Percentiles rank a stretch among this genome's conserved stretches.
These are phyloP conservation scores for Neomicropteryx cornuta DNA, from an alignment of 1,140 invertebrate species.

Conservation along the genomic window DNA sequence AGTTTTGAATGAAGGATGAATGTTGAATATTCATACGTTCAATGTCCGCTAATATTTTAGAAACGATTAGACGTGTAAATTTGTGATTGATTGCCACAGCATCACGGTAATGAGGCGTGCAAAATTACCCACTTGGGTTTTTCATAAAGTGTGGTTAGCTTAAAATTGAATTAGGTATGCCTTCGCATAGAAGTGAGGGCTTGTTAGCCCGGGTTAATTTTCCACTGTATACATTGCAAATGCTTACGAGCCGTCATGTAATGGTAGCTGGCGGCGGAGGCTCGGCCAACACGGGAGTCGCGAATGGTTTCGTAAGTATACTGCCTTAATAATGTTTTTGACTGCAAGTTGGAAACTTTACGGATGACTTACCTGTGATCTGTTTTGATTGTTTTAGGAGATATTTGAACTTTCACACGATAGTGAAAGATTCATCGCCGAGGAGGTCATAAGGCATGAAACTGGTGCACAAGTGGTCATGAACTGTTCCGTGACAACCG, in stretches of 20 bases:
- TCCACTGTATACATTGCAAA: slow-evolving; percentile 82
- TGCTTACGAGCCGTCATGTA: slow-evolving; percentile 84
- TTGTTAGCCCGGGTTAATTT: slow-evolving; percentile 80
- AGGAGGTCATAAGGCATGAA: slow-evolving; percentile 79
- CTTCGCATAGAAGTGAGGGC: too few relatives aligned
- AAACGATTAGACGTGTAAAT: too few relatives aligned
- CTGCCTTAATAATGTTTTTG: slow-evolving; percentile 1
- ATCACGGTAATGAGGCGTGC: too few relatives aligned
- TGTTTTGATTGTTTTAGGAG: slow-evolving; percentile 50
- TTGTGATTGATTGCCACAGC: too few relatives aligned
- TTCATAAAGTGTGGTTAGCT: too few relatives aligned
- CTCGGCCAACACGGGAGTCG: slow-evolving; percentile 86
- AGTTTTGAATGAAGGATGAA: too few relatives aligned
- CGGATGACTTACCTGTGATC: too few relatives aligned
- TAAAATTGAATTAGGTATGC: too few relatives aligned
- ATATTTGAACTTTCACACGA: slow-evolving; percentile 82
- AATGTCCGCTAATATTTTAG: too few relatives aligned
- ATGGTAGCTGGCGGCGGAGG: slow-evolving; percentile 92
- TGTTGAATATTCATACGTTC: too few relatives aligned
- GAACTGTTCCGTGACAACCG: slow-evolving; percentile 66
- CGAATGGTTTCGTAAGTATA: slow-evolving; percentile 83
- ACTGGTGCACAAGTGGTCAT: slow-evolving; percentile 84
- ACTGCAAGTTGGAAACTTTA: background rate
- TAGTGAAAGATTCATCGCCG: slow-evolving; percentile 66
- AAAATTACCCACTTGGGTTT: too few relatives aligned